phyloP scores from a whole-genome alignment of 1,140 invertebrate species.

The Notospermus geniculatus region DNA sequence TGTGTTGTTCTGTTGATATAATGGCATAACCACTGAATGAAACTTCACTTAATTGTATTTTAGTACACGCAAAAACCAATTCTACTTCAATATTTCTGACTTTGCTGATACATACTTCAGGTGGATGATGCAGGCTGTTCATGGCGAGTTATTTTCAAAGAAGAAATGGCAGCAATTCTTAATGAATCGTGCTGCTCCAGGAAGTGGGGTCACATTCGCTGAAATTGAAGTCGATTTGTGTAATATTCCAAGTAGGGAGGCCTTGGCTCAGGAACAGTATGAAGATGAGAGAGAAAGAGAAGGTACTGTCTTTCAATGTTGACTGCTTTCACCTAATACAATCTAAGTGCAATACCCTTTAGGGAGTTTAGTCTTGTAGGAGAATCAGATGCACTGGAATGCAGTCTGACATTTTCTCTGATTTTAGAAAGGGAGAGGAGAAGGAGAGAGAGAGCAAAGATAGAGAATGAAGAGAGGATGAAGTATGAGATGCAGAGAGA shows the following conservation, averaged over 20 bases:
- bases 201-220: slow-evolving; percentile 38
- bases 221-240: slow-evolving; percentile 51
- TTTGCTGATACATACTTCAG: no score
- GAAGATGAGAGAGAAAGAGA: slow-evolving; percentile 36
- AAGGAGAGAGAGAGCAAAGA: slow-evolving; percentile 22
- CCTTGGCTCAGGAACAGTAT: slow-evolving; percentile 30
- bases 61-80: no score
- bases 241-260: slow-evolving; percentile 39
- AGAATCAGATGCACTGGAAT: slow-evolving; percentile 32
- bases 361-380: no score
- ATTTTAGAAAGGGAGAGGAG: slow-evolving; percentile 23
- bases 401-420: slow-evolving; percentile 1
- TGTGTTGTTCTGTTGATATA: neutral
- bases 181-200: slow-evolving; percentile 35
- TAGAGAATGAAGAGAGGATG: slow-evolving; percentile 23
- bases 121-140: slow-evolving; percentile 47
- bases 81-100: no score
- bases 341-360: no score
- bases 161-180: slow-evolving; percentile 45
- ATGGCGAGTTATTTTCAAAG: slow-evolving; percentile 44
- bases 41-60: neutral
- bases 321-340: slow-evolving; percentile 13
- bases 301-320: slow-evolving; percentile 26
- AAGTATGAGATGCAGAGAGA: slow-evolving; percentile 32
- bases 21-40: neutral